Base-by-base conservation (phyloP, 1,140 invertebrate genomes). In the Drosophila kurseongensis region DNA sequence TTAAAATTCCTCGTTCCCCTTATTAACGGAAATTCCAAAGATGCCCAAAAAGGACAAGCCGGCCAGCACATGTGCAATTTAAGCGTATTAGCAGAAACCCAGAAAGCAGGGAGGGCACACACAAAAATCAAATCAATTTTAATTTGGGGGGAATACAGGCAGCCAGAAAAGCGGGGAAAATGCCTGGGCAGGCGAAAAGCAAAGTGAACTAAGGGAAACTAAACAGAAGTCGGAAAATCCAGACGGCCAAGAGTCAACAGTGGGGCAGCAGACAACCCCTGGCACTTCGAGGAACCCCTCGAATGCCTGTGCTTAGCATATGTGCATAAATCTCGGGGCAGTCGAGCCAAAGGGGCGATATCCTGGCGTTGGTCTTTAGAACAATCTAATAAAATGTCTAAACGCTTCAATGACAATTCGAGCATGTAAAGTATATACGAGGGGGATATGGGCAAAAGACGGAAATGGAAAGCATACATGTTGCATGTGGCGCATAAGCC, bases 51-150 rank as follows among this genome's bases (percentile, higher is more conserved):
- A 65, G 65, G 62, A 60, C 44, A 71, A 48, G 40, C 74, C 40
- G 57, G 29, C 10, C 27, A 27, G 57, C 75, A 69, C 78, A 78
- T 86, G 75, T 86, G 82, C 78, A 85, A 50, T 75, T 78, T 71
- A 58, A 78, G 82, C 59, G 72, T 74, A 78, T 82, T 78, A 81
- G 40, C 44, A 57, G 56, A 61, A 63, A 42, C 32, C 47, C 48
- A 55, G 44, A 69, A 18, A 40, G 44, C 66, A 57, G 56, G 42
- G 12, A 71, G 65, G 35, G 23, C 35, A 47, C 68, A 58, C 65
- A 78, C 85, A 84, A 78, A 89, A 90, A 89, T 89, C 80, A 89
- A 89, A 89, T 89, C 84, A 89, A 89, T 90, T 89, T 89, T 89
- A 89, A 89, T 89, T 89, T 90, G 67, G 74, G 62, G 67, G 62